Base-by-base conservation (phyloP, 2,888 invertebrate species). In the Ochropleura leucogaster region DNA sequence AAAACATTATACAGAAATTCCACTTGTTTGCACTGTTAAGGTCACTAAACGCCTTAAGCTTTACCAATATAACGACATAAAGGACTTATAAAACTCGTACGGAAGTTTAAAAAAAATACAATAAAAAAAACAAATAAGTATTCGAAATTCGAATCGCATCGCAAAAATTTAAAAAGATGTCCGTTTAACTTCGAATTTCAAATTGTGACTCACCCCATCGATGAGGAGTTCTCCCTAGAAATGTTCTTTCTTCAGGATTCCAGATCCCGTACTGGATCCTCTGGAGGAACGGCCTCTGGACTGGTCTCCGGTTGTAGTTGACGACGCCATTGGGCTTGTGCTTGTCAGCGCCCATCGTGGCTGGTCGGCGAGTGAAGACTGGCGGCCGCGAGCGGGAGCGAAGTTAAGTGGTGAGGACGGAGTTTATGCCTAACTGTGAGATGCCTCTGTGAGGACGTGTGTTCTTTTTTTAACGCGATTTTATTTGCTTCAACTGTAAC, bases 201-300 rank as follows among this genome's bases (percentile, higher is more conserved):
- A 80, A 68, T 40, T 1, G 14, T 0, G 0, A 88, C 97, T 97
- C 94, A 98, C 98, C 97, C 98, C 98, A 98, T 92, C 97, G 95
- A 79, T 94, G 92, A 30, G 96, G 95, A 64, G 97, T 97, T 68
- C 97, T 95, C 4, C 97, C 97, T 78, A 97, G 91, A 77, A 97
- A 96, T 40, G 97, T 97, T 60, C 97, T 97, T 51, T 97, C 97
- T 68, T 96, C 95, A 0, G 97, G 93, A 86, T 98, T 97, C 89
- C 97, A 97, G 84, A 98, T 97, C 51, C 92, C 93, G 68, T 95
- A 96, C 83, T 92, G 90, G 71, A 96, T 85, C 79, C 88, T 90
- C 87, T 96, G 93, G 51, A 95, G 87, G 79, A 94, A 91, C 9
- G 96, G 96, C 8, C 95, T 83, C 74, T 95, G 90, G 0, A 94